phyloP scores from a whole-genome alignment of 1,140 invertebrate genomes.

The Xylocopa sonorina region DNA sequence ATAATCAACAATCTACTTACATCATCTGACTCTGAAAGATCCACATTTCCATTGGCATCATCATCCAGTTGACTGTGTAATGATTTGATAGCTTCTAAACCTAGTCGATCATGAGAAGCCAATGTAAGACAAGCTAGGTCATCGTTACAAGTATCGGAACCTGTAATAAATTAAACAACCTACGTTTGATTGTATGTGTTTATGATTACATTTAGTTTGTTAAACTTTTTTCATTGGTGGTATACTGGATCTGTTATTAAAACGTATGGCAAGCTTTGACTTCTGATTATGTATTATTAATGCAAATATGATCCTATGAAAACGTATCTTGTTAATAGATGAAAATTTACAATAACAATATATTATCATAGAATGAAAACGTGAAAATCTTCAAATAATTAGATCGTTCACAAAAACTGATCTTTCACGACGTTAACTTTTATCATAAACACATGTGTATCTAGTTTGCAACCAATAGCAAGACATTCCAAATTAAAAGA shows the following conservation, averaged over 20 bases:
- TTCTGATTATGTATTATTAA: conserved; percentile 26
- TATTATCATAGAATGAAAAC: background rate
- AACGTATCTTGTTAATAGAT: conserved; percentile 17
- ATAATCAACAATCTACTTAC: conserved; percentile 83
- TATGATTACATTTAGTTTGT: conserved; percentile 43
- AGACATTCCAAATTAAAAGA: conserved; percentile 2
- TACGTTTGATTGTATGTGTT: conserved; percentile 54
- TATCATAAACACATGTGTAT: conserved; percentile 52
- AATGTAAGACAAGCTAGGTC: conserved; percentile 88
- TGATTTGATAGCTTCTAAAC: conserved; percentile 93
- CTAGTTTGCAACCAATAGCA: background rate
- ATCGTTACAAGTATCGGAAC: conserved; percentile 84
- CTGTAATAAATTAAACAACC: conserved; percentile 64
- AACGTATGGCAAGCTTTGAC: background rate
- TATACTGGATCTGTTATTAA: conserved; percentile 7
- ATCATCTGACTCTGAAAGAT: conserved; percentile 96
- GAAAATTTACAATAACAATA: background rate
- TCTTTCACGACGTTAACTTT: background rate
- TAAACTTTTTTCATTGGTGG: background rate
- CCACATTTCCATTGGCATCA: conserved; percentile 96
- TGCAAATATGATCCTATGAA: background rate
- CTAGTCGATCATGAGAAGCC: conserved; percentile 89
- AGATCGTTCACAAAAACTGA: background rate
- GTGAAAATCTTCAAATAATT: background rate
- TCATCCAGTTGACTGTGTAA: conserved; percentile 96